Base-by-base conservation (phyloP, 2,888 invertebrate species). In the Willowsia nigromaculata region DNA sequence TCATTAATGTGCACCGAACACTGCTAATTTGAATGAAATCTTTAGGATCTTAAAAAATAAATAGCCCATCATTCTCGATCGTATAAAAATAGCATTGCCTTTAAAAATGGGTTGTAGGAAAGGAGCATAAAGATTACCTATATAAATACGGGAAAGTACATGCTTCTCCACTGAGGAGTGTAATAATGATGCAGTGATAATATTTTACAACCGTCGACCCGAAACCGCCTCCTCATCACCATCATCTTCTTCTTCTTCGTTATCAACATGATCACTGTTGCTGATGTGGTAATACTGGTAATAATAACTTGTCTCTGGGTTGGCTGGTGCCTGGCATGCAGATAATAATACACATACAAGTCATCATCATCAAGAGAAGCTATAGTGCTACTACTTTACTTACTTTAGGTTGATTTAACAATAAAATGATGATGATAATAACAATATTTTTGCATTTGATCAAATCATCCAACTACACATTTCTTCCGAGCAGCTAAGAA, bases 141-240 rank as follows among this genome's bases (percentile, higher is more conserved):
- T 13, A 43, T 13, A 37, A 37, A 9, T 37, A 13, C 43, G 9
- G 4, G 9, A 43, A 3, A 13, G 11, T 22, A 22, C 40, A 62
- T 59, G 30, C 30, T 13, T 6, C 13, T 27, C 4, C 1, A 13
- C 4, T 22, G 43, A 71, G 11, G 65, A 71, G 68, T 15, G 18
- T 33, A 78, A 18, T 56, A 33, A 9, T 18, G 6, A 33, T 56
- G 37, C 30, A 78, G 50, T 62, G 65, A 65, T 82, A 47, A 43
- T 47, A 62, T 82, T 62, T 83, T 83, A 83, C 25, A 85, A 30
- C 59, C 85, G 76, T 56, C 76, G 76, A 85, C 85, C 85, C 85
- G 76, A 76, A 85, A 85, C 85, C 74, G 50, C 78, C 62, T 78
- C 30, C 33, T 85, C 59, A 27, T 62, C 74, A 84, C 30, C 76